Evolutionary conservation across 1,140 invertebrate species (phyloP).

Genomic region (Dreissena polymorpha): DNA sequence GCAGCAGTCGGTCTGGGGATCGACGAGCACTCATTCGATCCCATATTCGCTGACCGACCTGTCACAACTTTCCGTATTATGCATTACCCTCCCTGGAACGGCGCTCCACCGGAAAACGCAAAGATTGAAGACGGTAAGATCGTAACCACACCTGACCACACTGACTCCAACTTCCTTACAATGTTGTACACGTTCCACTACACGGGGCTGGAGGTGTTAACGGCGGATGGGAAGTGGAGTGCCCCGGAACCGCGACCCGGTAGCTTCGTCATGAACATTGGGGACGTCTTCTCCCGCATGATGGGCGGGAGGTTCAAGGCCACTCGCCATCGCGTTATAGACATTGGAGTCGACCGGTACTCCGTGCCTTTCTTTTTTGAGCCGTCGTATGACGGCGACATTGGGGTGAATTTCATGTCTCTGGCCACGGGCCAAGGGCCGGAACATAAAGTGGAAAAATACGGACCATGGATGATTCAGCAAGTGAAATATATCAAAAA

Average conservation of each 20-base stretch:
- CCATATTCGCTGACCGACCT: constrained; percentile 63
- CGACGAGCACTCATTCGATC: constrained; percentile 61
- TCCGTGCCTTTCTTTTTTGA: constrained; percentile 59
- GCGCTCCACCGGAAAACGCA: constrained; percentile 42
- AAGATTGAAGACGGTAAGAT: constrained; percentile 56
- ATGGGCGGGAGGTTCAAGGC: constrained; percentile 59
- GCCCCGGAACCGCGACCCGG: constrained; percentile 43
- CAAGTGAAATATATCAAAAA: constrained; percentile 57
- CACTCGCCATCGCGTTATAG: constrained; percentile 57
- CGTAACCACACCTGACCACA: constrained; percentile 60
- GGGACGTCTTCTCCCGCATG: constrained; percentile 57
- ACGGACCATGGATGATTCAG: constrained; percentile 57
- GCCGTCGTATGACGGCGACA: constrained; percentile 54
- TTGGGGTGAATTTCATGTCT: constrained; percentile 57
- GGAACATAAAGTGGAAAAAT: constrained; percentile 54
- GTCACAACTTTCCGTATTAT: constrained; percentile 65
- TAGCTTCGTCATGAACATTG: constrained; percentile 62
- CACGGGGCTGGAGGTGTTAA: constrained; percentile 56
- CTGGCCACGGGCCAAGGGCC: constrained; percentile 43
- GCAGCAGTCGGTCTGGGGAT: constrained; percentile 59
- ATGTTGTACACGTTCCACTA: constrained; percentile 50
- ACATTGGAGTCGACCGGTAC: constrained; percentile 58
- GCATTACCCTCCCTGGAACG: constrained; percentile 64
- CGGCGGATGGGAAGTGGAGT: constrained; percentile 50
- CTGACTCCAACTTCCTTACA: constrained; percentile 63